These are phyloP conservation scores for Asarcornis scutulata DNA, from an alignment of 2,113 vertebrate species.

Conservation along the genomic window DNA sequence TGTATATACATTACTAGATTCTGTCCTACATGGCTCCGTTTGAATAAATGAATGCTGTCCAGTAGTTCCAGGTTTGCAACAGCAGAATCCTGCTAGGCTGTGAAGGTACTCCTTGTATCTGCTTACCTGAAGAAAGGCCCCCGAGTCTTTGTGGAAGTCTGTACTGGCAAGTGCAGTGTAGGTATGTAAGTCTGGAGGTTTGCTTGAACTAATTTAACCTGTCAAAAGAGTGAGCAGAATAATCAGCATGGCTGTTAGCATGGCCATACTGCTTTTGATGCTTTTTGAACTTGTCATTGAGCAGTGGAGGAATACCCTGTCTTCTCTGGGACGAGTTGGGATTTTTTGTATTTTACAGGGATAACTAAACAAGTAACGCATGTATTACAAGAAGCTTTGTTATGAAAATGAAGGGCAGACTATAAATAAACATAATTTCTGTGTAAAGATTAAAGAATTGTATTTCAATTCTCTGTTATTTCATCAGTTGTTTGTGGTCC, in stretches of 20 bases:
- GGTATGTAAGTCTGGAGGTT: background rate
- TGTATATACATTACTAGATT: background rate
- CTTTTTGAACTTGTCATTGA: background rate
- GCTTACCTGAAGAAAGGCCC: background rate
- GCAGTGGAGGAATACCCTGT: background rate
- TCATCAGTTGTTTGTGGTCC: background rate
- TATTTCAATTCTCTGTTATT: background rate
- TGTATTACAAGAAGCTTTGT: background rate
- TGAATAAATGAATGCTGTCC: background rate
- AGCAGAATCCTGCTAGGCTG: background rate
- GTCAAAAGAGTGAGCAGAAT: background rate
- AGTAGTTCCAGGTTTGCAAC: background rate
- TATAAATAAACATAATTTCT: background rate
- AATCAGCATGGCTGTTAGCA: background rate
- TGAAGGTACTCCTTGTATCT: background rate
- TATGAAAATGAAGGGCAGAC: background rate
- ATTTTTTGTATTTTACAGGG: background rate
- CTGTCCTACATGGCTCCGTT: background rate
- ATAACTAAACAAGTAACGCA: background rate
- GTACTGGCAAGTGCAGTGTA: background rate
- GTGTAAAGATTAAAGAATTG: constrained; percentile 5
- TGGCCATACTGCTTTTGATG: background rate
- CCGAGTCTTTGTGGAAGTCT: background rate
- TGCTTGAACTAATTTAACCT: background rate
- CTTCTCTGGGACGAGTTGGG: background rate